phyloP scores from a whole-genome alignment of 2,888 invertebrate species.

The Drosophila silvestris region DNA sequence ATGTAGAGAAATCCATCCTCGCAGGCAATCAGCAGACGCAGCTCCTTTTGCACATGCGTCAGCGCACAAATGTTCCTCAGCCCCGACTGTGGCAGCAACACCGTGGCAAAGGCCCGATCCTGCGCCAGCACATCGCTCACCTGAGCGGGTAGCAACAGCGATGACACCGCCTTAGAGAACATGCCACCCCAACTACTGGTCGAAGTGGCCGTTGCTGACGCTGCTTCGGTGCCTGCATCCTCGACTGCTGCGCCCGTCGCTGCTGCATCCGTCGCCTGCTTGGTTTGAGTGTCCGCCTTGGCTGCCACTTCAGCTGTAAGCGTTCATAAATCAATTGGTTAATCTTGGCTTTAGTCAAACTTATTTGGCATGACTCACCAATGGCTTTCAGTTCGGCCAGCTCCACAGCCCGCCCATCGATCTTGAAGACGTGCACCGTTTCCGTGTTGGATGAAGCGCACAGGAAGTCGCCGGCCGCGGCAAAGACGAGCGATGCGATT shows the following conservation, averaged over 20 bases:
- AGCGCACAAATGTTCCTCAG: slow-evolving; percentile 83
- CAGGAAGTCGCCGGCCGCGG: slow-evolving; percentile 82
- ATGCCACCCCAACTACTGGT: slow-evolving; percentile 83
- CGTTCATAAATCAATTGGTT: background rate
- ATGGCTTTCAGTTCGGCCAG: slow-evolving; percentile 79
- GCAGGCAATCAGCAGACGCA: slow-evolving; percentile 83
- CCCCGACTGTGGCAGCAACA: slow-evolving; percentile 83
- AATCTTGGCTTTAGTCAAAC: background rate
- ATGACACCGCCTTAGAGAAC: slow-evolving; percentile 84
- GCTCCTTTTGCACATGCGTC: slow-evolving; percentile 83
- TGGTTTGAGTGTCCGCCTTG: slow-evolving; percentile 52
- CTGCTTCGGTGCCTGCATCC: slow-evolving; percentile 11
- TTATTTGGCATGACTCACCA: slow-evolving; percentile 32
- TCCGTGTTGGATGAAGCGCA: slow-evolving; percentile 85
- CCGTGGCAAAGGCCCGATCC: slow-evolving; percentile 85
- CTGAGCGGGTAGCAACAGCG: slow-evolving; percentile 83
- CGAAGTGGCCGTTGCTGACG: slow-evolving; percentile 33
- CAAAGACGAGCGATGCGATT: slow-evolving; percentile 84
- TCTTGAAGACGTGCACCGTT: slow-evolving; percentile 85
- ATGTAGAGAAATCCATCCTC: slow-evolving; percentile 85
- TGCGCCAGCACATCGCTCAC: slow-evolving; percentile 85
- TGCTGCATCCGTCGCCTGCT: slow-evolving; percentile 22
- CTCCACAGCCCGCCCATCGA: slow-evolving; percentile 82
- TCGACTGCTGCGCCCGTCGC: slow-evolving; percentile 1
- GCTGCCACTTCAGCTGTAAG: slow-evolving; percentile 66